phyloP scores from a whole-genome alignment of 2,797 vertebrate genomes.

The Acanthurus lineatus region DNA sequence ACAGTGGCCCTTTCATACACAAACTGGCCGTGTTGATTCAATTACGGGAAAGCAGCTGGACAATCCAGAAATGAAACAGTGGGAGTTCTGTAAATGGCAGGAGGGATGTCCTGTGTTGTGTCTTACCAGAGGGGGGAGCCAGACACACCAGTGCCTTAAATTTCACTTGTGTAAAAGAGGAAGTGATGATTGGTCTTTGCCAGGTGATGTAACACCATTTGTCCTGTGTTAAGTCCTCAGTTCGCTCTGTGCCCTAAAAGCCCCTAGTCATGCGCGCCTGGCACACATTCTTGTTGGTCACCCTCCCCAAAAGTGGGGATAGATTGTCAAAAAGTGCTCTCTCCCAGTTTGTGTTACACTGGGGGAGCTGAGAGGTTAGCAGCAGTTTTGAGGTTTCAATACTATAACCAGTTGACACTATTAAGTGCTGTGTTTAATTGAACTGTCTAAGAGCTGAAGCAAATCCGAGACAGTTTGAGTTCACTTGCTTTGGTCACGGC shows the following conservation, averaged over 20 bases:
- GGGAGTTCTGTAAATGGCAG: constrained; percentile 46
- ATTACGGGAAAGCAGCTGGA: constrained; percentile 76
- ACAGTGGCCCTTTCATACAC: constrained; percentile 74
- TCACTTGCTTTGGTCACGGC: constrained; percentile 75
- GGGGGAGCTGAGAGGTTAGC: constrained; percentile 78
- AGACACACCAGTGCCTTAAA: constrained; percentile 53
- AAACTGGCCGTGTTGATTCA: constrained; percentile 73
- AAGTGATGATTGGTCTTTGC: constrained; percentile 68
- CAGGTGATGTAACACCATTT: constrained; percentile 77
- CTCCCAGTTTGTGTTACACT: constrained; percentile 56
- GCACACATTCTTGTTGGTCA: constrained; percentile 66
- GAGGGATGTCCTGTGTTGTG: constrained; percentile 47
- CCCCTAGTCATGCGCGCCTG: constrained; percentile 65
- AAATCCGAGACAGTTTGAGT: constrained; percentile 62
- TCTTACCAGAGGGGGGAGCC: constrained; percentile 78
- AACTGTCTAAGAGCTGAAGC: constrained; percentile 52
- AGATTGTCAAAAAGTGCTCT: constrained; percentile 82
- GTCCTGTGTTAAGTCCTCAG: constrained; percentile 70
- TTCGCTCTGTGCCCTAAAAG: constrained; percentile 70
- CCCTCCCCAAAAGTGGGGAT: constrained; percentile 74
- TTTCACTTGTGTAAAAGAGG: constrained; percentile 54
- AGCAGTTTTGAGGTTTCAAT: constrained; percentile 81
- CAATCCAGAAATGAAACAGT: constrained; percentile 64
- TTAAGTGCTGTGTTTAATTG: constrained; percentile 68
- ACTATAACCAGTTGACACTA: constrained; percentile 69